Evolutionary conservation across 2,797 vertebrate genomes (phyloP).

Genomic region (Arvicola amphibius): DNA sequence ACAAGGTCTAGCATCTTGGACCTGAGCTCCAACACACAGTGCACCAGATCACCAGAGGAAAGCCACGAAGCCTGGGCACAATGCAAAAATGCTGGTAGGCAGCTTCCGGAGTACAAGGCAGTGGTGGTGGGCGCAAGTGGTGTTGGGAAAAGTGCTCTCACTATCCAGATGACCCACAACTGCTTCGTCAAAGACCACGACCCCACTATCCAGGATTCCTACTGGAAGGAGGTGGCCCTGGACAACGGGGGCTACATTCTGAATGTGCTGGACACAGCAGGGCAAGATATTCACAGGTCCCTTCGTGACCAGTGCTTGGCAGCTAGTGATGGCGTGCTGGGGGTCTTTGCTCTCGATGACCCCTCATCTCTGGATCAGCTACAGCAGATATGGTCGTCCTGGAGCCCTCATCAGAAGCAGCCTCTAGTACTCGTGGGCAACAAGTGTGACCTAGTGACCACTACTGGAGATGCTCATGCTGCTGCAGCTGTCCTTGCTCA

Average conservation of each 20-base stretch:
- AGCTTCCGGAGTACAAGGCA: constrained; percentile 88
- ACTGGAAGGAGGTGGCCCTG: constrained; percentile 96
- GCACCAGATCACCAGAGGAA: constrained; percentile 16
- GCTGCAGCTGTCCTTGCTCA: constrained; percentile 87
- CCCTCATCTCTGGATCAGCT: constrained; percentile 97
- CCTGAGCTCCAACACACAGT: constrained; percentile 42
- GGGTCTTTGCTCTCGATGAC: constrained; percentile 97
- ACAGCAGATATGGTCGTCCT: constrained; percentile 95
- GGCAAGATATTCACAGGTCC: constrained; percentile 95
- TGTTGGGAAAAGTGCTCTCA: constrained; percentile 93
- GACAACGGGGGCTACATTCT: constrained; percentile 95
- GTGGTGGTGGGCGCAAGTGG: constrained; percentile 93
- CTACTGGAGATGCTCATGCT: constrained; percentile 91
- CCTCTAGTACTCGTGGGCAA: constrained; percentile 98
- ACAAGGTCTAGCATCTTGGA: constrained; percentile 9
- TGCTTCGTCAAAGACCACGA: constrained; percentile 96
- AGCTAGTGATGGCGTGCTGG: constrained; percentile 95
- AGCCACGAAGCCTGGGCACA: background rate
- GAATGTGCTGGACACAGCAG: constrained; percentile 96
- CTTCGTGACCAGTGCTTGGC: constrained; percentile 98
- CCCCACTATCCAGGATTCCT: constrained; percentile 98
- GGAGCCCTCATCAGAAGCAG: constrained; percentile 88
- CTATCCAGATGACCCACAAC: constrained; percentile 93
- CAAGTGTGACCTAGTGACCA: constrained; percentile 95
- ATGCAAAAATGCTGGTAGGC: background rate